Base-by-base conservation (phyloP, 2,888 invertebrate species). In the Andrena dorsata region DNA sequence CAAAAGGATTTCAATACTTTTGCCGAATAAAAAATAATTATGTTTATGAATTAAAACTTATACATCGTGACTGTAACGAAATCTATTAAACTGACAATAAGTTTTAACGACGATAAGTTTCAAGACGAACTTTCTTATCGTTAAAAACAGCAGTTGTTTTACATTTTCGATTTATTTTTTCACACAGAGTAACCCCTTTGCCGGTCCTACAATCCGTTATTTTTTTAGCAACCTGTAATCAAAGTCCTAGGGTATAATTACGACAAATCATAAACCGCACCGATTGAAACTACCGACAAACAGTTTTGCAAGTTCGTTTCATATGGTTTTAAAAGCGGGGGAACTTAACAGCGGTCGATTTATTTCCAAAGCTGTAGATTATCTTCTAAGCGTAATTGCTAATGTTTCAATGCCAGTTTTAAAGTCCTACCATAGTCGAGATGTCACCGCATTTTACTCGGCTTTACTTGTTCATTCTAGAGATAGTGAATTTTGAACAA, bases 361-460 rank as follows among this genome's bases (percentile, higher is more conserved):
- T 65, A 16, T 30, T 47, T 70, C 8, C 49, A 53, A 82, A 76
- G 68, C 65, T 28, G 26, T 41, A 66, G 32, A 68, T 75, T 71
- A 70, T 61, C 64, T 30, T 68, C 71, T 76, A 76, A 76, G 76
- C 76, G 51, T 28, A 26, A 82, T 82, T 68, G 66, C 61, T 61
- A 76, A 82, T 56, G 32, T 26, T 41, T 65, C 23, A 53, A n/a
- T 26, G 65, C 26, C 23, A 0, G 20, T 32, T 65, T 81, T 47
- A 81, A 81, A 81, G 70, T 74, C 69, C 58, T 35, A 53, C n/a
- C 26, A 16, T 41, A 71, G 78, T 35, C 66, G 47, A 60, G 2
- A 16, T 4, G 23, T n/a, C 63, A 32, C 30, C 32, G n/a, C 20
- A 13, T 13, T 56, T 32, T 13, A 53, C 23, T 53, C 20, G 28